Evolutionary conservation across 2,888 invertebrate genomes (phyloP).

Genomic region (Tetheella fluctuosa): DNA sequence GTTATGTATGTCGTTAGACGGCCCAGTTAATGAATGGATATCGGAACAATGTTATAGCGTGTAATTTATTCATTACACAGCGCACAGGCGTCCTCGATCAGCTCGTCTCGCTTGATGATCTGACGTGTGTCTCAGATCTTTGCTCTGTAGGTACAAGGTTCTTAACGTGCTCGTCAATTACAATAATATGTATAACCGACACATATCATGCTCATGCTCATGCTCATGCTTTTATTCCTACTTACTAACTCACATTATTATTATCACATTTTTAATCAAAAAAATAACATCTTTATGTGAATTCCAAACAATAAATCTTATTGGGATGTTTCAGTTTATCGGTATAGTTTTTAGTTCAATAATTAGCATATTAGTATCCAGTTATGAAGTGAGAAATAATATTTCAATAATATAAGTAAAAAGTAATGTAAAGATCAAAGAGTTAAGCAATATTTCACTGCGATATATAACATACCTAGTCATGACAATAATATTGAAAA

Average conservation of each 20-base stretch:
- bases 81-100: conserved; percentile 81
- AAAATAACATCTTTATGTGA: too few species aligned
- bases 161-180: too few species aligned
- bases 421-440: not conserved
- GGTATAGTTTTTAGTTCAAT: too few species aligned
- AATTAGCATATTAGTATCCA: not conserved
- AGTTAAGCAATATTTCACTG: conserved; percentile 6
- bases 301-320: too few species aligned
- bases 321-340: too few species aligned
- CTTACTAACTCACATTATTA: too few species aligned
- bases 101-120: conserved; percentile 61
- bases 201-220: too few species aligned
- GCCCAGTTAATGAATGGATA: conserved; percentile 74
- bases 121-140: conserved; percentile 39
- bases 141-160: conserved; percentile 16
- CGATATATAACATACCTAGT: not conserved
- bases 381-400: not conserved
- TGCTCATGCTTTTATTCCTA: too few species aligned
- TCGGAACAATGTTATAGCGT: conserved; percentile 82
- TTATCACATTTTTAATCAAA: too few species aligned
- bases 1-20: conserved; percentile 56
- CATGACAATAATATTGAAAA: conserved; percentile 17
- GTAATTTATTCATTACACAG: conserved; percentile 84
- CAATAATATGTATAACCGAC: too few species aligned
- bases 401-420: not conserved